Percentiles rank a stretch among this genome's conserved stretches.
phyloP scores from a whole-genome alignment of 2,888 invertebrate species.

The Parnassius smintheus region DNA sequence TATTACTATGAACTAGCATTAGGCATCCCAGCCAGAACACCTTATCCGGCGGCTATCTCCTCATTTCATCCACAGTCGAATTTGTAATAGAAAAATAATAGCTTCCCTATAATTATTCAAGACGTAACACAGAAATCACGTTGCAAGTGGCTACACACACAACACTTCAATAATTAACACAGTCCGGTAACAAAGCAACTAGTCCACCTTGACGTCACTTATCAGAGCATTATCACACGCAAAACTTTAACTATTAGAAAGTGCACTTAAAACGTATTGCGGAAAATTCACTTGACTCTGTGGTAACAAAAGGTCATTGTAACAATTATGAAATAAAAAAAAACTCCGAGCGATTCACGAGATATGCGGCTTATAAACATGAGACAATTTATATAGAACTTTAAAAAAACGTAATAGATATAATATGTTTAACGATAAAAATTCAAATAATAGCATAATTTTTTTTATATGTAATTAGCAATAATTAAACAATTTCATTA shows the following conservation, averaged over 20 bases:
- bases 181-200: constrained; percentile 48
- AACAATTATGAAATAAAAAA: constrained; percentile 15
- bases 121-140: constrained; percentile 17
- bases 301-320: constrained; percentile 13
- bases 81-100: background rate
- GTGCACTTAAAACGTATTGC: constrained; percentile 14
- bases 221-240: constrained; percentile 40
- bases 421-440: background rate
- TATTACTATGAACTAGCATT: too few species aligned
- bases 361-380: too few species aligned
- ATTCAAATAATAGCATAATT: too few species aligned
- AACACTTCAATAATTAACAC: constrained; percentile 34
- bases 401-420: constrained; percentile 16
- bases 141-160: constrained; percentile 23
- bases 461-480: too few species aligned
- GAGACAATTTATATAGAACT: too few species aligned
- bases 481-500: too few species aligned
- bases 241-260: constrained; percentile 32
- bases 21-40: too few species aligned
- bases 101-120: constrained; percentile 4
- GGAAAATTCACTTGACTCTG: constrained; percentile 23
- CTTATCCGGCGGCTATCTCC: too few species aligned
- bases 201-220: constrained; percentile 49
- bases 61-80: too few species aligned
- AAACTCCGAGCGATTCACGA: background rate